Conservation (phyloP, 2,797 vertebrate species). For the Botia almorhae region DNA sequence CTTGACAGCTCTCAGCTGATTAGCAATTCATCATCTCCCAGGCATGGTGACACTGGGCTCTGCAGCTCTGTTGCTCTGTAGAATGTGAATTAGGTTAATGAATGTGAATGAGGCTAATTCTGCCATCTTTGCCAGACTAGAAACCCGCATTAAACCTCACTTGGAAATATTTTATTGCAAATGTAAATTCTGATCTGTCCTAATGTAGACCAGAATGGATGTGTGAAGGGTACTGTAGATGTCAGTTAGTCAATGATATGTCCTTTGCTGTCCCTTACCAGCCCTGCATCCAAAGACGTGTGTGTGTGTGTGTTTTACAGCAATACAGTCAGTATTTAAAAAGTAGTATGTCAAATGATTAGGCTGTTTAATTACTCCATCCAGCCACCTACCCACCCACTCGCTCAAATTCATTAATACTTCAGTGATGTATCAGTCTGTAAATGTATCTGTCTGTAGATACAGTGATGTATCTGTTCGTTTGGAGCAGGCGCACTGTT, state of each 20-base stretch:
- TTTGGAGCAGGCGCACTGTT: conserved; percentile 51
- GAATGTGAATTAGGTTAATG: conserved; percentile 82
- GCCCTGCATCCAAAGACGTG: neutral
- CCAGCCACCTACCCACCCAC: too few species aligned
- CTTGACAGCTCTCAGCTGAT: conserved; percentile 82
- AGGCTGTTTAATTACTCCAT: neutral
- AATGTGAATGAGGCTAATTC: conserved; percentile 82
- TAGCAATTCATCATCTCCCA: conserved; percentile 81
- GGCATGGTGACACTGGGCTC: conserved; percentile 74
- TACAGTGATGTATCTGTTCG: neutral
- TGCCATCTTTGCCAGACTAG: conserved; percentile 75
- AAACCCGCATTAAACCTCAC: conserved; percentile 70
- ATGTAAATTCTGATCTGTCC: conserved; percentile 50
- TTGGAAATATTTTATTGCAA: conserved; percentile 65
- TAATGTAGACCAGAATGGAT: neutral
- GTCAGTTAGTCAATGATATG: conserved; percentile 9
- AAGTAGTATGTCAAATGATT: neutral
- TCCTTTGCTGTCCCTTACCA: conserved; percentile 17
- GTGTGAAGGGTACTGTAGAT: conserved; percentile 19
- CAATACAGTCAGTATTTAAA: too few species aligned
- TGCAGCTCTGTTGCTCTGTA: conserved; percentile 71
- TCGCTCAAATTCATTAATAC: too few species aligned
- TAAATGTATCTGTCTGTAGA: too few species aligned
- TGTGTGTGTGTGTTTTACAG: too few species aligned
- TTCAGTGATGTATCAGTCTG: too few species aligned